Percentiles rank a stretch among this genome's conserved stretches.
phyloP scores from a whole-genome alignment of 2,888 invertebrate species.

The Epinotia demarniana region DNA sequence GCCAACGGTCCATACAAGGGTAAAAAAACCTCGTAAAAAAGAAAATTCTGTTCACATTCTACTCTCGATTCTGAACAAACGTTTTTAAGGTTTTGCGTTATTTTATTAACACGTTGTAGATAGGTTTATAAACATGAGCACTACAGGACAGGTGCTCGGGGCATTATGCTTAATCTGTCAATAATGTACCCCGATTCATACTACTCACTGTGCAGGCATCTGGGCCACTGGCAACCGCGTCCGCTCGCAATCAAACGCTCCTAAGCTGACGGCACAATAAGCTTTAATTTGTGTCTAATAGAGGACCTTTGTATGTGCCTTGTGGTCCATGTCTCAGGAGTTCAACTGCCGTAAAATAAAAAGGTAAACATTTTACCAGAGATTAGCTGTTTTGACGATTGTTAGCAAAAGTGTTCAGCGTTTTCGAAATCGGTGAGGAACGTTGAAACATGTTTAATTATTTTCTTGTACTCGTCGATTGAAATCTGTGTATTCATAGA shows the following conservation, averaged over 20 bases:
- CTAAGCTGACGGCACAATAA: constrained; percentile 20
- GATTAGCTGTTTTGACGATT: not conserved
- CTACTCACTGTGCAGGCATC: not conserved
- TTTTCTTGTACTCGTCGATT: too few relatives aligned
- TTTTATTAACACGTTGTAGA: too few relatives aligned
- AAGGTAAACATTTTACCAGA: not conserved
- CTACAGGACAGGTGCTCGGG: not conserved
- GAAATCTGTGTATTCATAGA: too few relatives aligned
- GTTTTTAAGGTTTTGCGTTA: too few relatives aligned
- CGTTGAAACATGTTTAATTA: too few relatives aligned
- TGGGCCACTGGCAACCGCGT: constrained; percentile 5
- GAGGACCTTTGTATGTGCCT: not conserved
- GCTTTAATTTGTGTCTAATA: constrained; percentile 31
- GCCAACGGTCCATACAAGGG: too few relatives aligned
- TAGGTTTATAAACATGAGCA: too few relatives aligned
- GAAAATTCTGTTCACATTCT: too few relatives aligned
- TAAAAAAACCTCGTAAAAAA: too few relatives aligned
- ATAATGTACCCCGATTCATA: not conserved
- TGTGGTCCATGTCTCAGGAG: not conserved
- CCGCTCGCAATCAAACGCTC: constrained; percentile 31
- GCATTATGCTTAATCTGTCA: not conserved
- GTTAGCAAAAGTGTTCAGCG: too few relatives aligned
- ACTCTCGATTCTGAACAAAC: too few relatives aligned
- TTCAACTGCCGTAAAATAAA: not conserved
- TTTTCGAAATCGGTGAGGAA: too few relatives aligned